Percentiles rank a stretch among this genome's conserved stretches.
phyloP scores from a whole-genome alignment of 2,113 vertebrate genomes.

The Ochotona princeps region DNA sequence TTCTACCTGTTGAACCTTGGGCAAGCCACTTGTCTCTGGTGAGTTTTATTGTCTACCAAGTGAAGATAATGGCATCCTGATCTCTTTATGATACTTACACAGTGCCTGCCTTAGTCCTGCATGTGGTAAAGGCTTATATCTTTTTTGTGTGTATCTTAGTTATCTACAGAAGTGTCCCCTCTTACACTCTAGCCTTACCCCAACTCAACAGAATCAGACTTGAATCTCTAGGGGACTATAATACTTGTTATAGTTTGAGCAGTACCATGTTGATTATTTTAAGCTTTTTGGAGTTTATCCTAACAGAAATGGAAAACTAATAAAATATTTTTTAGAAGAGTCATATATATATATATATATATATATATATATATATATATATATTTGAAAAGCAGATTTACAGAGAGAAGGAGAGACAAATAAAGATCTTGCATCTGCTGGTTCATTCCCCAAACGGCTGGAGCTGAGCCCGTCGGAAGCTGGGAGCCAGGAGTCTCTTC shows the following conservation, averaged over 20 bases:
- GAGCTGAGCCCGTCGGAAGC: too few relatives aligned
- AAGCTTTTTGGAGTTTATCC: constrained; percentile 32
- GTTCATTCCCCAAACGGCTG: too few relatives aligned
- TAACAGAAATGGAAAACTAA: not conserved
- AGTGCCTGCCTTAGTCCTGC: constrained; percentile 31
- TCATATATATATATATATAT: too few relatives aligned
- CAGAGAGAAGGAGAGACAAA: too few relatives aligned
- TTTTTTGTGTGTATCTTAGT: not conserved
- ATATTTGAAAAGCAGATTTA: too few relatives aligned
- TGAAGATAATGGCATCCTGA: not conserved
- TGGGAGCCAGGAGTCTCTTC: too few relatives aligned
- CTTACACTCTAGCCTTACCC: not conserved
- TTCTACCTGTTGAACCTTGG: not conserved
- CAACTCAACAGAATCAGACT: not conserved
- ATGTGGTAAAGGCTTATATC: not conserved
- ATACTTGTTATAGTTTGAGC: not conserved
- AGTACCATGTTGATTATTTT: not conserved
- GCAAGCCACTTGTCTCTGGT: constrained; percentile 20
- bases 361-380: too few relatives aligned
- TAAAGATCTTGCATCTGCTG: too few relatives aligned
- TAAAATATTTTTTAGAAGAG: not conserved
- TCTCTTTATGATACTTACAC: constrained; percentile 23
- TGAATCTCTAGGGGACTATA: not conserved
- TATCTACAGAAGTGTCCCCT: constrained; percentile 23
- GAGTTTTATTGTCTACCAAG: constrained; percentile 43